Evolutionary conservation across 2,113 vertebrate species (phyloP).

Genomic region (Lophura nycthemera): DNA sequence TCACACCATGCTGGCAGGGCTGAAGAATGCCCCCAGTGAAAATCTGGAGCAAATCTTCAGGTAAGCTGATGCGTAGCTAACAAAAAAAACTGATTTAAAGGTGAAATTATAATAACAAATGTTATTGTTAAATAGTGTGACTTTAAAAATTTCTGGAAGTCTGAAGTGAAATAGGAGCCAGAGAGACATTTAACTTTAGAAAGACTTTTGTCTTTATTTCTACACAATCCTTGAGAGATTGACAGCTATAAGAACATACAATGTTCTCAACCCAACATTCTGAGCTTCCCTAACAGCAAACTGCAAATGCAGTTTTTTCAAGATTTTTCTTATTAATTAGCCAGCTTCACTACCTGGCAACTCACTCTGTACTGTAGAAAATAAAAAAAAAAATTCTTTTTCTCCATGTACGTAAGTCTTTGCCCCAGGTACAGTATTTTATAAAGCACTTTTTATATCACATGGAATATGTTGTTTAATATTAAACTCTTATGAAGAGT

Average conservation of each 20-base stretch:
- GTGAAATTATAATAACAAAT: background rate
- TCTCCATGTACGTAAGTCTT: background rate
- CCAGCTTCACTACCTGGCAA: background rate
- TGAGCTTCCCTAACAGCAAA: background rate
- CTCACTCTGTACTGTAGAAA: background rate
- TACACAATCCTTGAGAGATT: background rate
- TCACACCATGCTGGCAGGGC: constrained; percentile 88
- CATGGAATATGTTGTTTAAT: background rate
- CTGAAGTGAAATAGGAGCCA: background rate
- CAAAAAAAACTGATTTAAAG: background rate
- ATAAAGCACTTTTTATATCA: background rate
- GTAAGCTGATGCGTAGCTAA: constrained; percentile 60
- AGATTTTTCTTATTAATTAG: background rate
- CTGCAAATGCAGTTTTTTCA: background rate
- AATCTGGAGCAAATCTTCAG: constrained; percentile 84
- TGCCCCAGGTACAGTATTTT: background rate
- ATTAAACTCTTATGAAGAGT: background rate
- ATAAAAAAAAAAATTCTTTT: background rate
- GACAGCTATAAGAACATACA: background rate
- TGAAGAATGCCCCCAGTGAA: constrained; percentile 86
- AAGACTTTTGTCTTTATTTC: background rate
- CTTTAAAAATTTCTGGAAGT: background rate
- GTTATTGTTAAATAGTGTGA: background rate
- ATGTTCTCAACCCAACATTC: background rate
- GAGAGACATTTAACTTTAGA: background rate